A percentile compares a stretch with the other conserved stretches of the same genome.
Evolutionary conservation across 2,797 vertebrate species (phyloP).

Genomic region (Nothura maculosa): DNA sequence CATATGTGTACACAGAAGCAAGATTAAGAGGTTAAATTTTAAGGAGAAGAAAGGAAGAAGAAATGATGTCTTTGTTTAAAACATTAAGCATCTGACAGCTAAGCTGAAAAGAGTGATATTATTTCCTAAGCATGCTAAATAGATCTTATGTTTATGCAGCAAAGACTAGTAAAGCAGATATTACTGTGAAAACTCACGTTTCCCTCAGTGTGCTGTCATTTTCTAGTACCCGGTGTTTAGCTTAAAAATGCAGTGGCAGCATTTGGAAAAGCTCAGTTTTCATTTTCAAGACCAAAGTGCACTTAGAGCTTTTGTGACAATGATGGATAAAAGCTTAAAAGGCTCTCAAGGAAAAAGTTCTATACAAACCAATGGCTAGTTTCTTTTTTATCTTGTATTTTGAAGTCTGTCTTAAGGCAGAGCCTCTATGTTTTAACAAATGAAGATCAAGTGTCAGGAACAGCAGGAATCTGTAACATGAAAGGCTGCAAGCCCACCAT

Average conservation of each 20-base stretch:
- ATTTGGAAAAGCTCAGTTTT: not conserved
- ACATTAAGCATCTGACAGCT: not conserved
- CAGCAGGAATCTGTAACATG: not conserved
- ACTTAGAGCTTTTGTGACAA: not conserved
- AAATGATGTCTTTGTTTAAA: rapidly evolving
- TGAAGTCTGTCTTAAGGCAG: not conserved
- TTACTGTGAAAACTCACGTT: not conserved
- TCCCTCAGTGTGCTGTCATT: not conserved
- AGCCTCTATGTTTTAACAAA: not conserved
- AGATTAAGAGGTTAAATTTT: not conserved
- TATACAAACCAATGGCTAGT: not conserved
- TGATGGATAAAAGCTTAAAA: not conserved
- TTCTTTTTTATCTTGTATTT: not conserved
- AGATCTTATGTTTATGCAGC: not conserved
- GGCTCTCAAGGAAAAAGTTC: not conserved
- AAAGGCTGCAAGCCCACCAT: not conserved
- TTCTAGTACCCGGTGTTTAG: not conserved
- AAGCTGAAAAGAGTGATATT: not conserved
- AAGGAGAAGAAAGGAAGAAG: not conserved
- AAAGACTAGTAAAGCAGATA: not conserved
- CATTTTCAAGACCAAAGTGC: not conserved
- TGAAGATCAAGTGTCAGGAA: not conserved
- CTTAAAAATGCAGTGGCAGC: not conserved
- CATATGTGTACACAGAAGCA: not conserved
- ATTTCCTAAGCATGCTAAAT: not conserved